A percentile compares a stretch with the other conserved stretches of the same genome.
phyloP scores from a whole-genome alignment of 2,888 invertebrate genomes.

The Serrognathus titanus region DNA sequence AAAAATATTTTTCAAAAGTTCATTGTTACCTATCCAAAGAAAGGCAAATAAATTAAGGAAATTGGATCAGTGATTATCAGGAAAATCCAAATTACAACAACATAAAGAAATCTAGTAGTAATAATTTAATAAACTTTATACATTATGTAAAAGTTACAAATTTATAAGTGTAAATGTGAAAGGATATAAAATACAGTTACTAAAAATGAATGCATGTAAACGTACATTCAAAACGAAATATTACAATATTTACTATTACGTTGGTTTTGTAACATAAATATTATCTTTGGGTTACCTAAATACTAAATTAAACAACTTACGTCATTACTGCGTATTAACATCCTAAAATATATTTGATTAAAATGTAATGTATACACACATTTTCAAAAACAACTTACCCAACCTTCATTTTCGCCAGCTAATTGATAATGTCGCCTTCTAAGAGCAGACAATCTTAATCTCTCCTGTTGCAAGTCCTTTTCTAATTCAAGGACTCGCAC shows the following conservation, averaged over 20 bases:
- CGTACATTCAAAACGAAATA: conserved; percentile 11
- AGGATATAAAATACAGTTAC: conserved; percentile 19
- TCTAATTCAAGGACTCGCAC: conserved; percentile 92
- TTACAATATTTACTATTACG: conserved; percentile 12
- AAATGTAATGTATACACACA: conserved; percentile 6
- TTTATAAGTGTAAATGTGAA: conserved; percentile 16
- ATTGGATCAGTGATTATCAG: too few relatives aligned
- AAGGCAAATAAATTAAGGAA: too few relatives aligned
- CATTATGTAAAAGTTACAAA: conserved; percentile 12
- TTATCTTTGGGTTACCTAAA: conserved; percentile 18
- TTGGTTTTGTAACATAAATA: conserved; percentile 16
- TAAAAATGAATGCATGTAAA: conserved; percentile 18
- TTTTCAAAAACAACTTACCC: conserved; percentile 16
- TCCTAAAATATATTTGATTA: conserved; percentile 13
- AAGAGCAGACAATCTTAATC: conserved; percentile 78
- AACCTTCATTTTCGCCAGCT: conserved; percentile 62
- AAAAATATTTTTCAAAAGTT: too few relatives aligned
- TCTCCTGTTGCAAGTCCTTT: conserved; percentile 83
- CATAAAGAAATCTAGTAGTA: background rate
- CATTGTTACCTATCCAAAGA: too few relatives aligned
- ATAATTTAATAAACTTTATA: conserved; percentile 3
- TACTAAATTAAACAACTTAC: conserved; percentile 1
- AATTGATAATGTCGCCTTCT: conserved; percentile 90
- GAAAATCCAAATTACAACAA: too few relatives aligned
- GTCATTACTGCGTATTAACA: conserved; percentile 10